Percentiles rank a stretch among this genome's conserved stretches.
phyloP scores from a whole-genome alignment of 2,797 vertebrate genomes.

The Eurystomus glaucurus region DNA sequence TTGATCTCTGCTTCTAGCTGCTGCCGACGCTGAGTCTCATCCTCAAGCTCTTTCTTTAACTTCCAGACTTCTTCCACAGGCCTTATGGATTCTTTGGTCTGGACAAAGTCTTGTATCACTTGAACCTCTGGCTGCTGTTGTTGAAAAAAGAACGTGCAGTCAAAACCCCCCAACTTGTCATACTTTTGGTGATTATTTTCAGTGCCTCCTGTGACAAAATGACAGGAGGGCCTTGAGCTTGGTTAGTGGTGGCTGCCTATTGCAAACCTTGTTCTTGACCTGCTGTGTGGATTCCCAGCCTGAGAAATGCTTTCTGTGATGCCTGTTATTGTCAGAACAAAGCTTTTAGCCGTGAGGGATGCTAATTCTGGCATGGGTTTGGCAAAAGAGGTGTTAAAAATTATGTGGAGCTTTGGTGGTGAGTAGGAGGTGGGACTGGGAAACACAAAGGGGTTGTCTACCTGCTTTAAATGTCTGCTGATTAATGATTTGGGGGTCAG shows the following conservation, averaged over 20 bases:
- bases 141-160: neutral
- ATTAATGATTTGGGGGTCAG: neutral
- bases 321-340: neutral
- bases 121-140: slow-evolving; percentile 89
- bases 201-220: neutral
- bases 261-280: neutral
- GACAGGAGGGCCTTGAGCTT: neutral
- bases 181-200: neutral
- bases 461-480: neutral
- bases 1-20: slow-evolving; percentile 93
- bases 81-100: slow-evolving; percentile 74
- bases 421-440: neutral
- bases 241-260: neutral
- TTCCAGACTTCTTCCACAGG: slow-evolving; percentile 90
- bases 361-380: neutral
- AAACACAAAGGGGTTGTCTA: neutral
- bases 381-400: neutral
- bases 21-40: slow-evolving; percentile 91
- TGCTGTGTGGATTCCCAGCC: neutral
- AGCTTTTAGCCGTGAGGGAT: neutral
- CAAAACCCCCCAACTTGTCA: neutral
- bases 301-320: neutral
- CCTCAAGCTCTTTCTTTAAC: slow-evolving; percentile 91
- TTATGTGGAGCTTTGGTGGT: neutral
- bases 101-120: slow-evolving; percentile 78